These are phyloP conservation scores for Conus betulinus DNA, from an alignment of 1,140 invertebrate genomes.

Conservation along the genomic window DNA sequence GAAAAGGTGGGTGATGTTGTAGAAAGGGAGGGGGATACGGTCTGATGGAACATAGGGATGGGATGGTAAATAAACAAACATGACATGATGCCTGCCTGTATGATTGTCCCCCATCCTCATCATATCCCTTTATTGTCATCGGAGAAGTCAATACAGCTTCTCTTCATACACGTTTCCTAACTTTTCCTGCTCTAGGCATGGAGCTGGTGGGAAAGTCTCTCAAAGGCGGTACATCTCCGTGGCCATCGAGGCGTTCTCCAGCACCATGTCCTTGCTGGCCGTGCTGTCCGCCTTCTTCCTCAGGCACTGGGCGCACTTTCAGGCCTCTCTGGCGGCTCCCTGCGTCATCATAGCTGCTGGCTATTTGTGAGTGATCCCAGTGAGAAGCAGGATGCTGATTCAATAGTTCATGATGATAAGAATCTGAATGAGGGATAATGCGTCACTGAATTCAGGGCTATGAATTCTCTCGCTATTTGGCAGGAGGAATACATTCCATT, in stretches of 20 bases:
- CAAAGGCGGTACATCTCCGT: conserved; percentile 63
- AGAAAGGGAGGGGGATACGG: background rate
- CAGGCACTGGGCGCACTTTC: conserved; percentile 83
- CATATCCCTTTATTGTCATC: no score
- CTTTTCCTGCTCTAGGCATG: conserved; percentile 74
- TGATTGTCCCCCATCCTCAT: no score
- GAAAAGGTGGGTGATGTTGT: background rate
- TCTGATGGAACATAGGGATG: background rate
- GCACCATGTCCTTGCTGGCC: conserved; percentile 80
- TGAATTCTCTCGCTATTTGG: no score
- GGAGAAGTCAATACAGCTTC: no score
- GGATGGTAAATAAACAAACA: background rate
- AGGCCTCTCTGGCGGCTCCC: conserved; percentile 85
- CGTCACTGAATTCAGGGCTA: no score
- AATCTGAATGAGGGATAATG: no score
- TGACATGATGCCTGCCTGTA: no score
- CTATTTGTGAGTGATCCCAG: conserved; percentile 50
- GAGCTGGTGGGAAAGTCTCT: conserved; percentile 14
- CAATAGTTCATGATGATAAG: no score
- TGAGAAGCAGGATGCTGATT: no score
- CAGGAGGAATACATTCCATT: no score
- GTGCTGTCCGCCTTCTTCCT: conserved; percentile 81
- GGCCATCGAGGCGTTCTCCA: background rate
- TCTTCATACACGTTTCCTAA: no score
- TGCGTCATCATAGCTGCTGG: conserved; percentile 83